phyloP scores from a whole-genome alignment of 2,888 invertebrate genomes.

The Ceriagrion tenellum region DNA sequence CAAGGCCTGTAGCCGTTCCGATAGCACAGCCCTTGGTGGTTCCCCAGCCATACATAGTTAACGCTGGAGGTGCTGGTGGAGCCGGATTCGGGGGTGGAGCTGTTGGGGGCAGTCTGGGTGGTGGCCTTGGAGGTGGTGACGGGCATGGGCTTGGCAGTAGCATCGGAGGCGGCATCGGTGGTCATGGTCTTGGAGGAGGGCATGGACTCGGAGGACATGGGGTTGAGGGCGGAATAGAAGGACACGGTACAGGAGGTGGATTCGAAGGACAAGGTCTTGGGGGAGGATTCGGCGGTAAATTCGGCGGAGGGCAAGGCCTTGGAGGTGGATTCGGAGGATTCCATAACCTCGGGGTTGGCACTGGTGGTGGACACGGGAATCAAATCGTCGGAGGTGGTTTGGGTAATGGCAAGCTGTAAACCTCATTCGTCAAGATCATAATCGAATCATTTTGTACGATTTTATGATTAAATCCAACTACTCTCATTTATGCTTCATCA shows the following conservation, averaged over 20 bases:
- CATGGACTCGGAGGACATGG: not conserved
- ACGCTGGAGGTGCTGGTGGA: constrained; percentile 76
- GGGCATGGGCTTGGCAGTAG: not conserved
- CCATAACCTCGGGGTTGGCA: not conserved
- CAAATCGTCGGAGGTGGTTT: not conserved
- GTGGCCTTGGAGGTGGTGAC: not conserved
- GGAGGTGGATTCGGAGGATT: not conserved
- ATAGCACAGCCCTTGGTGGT: constrained; percentile 80
- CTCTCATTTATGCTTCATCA: too few species aligned
- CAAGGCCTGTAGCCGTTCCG: constrained; percentile 80
- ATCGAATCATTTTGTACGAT: not conserved
- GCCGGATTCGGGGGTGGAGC: not conserved
- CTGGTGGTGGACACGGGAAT: not conserved
- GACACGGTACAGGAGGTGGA: not conserved
- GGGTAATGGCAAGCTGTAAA: not conserved
- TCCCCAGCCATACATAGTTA: constrained; percentile 80
- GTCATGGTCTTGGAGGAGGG: not conserved
- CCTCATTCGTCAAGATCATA: not conserved
- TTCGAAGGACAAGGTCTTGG: not conserved
- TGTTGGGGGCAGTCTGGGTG: constrained; percentile 12
- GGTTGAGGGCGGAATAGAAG: not conserved
- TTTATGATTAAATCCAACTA: too few species aligned
- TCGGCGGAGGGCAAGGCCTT: not conserved
- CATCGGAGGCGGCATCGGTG: not conserved
- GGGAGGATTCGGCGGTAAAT: not conserved